phyloP scores from a whole-genome alignment of 2,888 invertebrate genomes.

The Sinelater perroti region DNA sequence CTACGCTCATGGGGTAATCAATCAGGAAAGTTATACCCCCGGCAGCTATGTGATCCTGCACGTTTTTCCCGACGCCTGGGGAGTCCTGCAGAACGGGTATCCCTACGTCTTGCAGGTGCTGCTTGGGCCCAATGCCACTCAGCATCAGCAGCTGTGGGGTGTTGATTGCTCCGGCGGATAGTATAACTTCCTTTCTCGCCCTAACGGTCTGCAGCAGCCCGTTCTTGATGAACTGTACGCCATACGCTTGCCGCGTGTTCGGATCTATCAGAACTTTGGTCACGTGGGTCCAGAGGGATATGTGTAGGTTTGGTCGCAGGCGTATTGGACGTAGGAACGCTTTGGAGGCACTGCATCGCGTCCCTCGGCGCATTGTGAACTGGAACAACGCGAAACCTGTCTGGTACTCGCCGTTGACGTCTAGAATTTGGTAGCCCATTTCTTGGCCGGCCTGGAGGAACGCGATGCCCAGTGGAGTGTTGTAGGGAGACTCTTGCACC shows the following conservation, averaged over 20 bases:
- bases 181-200: constrained; percentile 82
- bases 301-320: constrained; percentile 80
- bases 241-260: constrained; percentile 72
- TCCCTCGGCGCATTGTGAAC: constrained; percentile 86
- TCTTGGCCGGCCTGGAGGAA: constrained; percentile 91
- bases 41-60: constrained; percentile 90
- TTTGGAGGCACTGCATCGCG: constrained; percentile 85
- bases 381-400: constrained; percentile 89
- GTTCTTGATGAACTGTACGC: constrained; percentile 80
- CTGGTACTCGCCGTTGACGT: constrained; percentile 86
- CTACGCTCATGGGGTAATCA: constrained; percentile 81
- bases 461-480: constrained; percentile 84
- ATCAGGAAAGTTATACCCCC: constrained; percentile 84
- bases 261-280: constrained; percentile 78
- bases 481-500: constrained; percentile 79
- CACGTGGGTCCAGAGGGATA: constrained; percentile 81
- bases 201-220: constrained; percentile 69
- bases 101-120: constrained; percentile 77
- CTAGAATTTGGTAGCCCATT: constrained; percentile 87
- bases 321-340: constrained; percentile 84
- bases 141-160: constrained; percentile 93
- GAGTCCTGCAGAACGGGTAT: constrained; percentile 78
- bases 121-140: constrained; percentile 80
- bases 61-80: constrained; percentile 85
- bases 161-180: constrained; percentile 89